phyloP scores from a whole-genome alignment of 1,140 invertebrate species.

The Schmidtea mediterranea region DNA sequence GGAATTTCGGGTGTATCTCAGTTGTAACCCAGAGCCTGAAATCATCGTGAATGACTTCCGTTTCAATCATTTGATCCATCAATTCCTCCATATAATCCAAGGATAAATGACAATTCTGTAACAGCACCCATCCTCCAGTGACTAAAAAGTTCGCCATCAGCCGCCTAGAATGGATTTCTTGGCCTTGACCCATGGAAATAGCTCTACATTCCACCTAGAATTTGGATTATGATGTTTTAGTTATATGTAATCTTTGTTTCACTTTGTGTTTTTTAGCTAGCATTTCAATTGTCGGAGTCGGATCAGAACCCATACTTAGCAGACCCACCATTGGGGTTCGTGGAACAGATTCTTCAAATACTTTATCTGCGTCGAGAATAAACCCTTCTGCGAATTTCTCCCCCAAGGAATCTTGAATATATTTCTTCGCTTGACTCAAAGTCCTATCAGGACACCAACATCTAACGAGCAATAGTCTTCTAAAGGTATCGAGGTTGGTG shows the following conservation, averaged over 20 bases:
- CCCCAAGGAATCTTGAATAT: constrained; percentile 36
- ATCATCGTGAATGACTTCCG: constrained; percentile 42
- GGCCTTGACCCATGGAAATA: constrained; percentile 88
- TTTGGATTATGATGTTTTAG: constrained; percentile 13
- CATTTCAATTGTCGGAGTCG: constrained; percentile 59
- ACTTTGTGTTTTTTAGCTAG: constrained; percentile 47
- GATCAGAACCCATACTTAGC: constrained; percentile 77
- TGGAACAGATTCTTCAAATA: constrained; percentile 12
- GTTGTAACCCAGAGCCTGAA: constrained; percentile 85
- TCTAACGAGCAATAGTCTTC: constrained; percentile 50
- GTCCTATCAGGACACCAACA: constrained; percentile 82
- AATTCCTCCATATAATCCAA: constrained; percentile 48
- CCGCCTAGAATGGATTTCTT: constrained; percentile 64
- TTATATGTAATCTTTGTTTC: constrained; percentile 25
- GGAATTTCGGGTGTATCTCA: constrained; percentile 69
- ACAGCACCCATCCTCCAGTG: constrained; percentile 29
- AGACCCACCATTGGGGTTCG: constrained; percentile 65
- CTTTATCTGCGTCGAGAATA: constrained; percentile 61
- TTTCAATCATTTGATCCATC: constrained; percentile 45
- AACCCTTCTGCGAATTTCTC: constrained; percentile 54
- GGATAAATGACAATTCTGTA: constrained; percentile 30
- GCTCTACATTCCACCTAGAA: constrained; percentile 38
- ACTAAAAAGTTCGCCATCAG: constrained; percentile 56
- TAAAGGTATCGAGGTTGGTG: constrained; percentile 56
- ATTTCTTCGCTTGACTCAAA: constrained; percentile 62